Evolutionary conservation across 2,888 invertebrate species (phyloP), one percentile per base, ranked within the genome.

Genomic region (Elysia crispata): DNA sequence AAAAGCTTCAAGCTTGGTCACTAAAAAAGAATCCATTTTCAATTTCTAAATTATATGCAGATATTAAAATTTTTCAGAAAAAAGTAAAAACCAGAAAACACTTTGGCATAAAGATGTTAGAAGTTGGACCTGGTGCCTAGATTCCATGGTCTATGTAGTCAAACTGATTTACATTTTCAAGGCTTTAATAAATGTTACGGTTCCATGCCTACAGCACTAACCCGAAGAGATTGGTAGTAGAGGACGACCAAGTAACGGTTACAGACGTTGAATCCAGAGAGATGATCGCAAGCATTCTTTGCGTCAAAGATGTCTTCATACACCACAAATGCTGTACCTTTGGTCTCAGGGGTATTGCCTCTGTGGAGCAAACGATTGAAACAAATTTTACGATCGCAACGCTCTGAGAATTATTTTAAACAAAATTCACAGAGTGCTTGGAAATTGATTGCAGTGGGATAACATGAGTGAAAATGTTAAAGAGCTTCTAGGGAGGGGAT

Each of bases 231-330:
- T 85, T 99, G 98, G 92, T 99, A 99, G 92, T 99, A 99, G 11
- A 99, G 93, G 0, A 99, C 99, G n/a, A 99, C 99, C 54, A 99
- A 94, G 92, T 99, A 99, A 88, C 99, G 94, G 92, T 99, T 99
- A 92, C 99, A 99, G 49, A 99, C 99, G 92, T 99, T 99, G 92
- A 99, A 99, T 13, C 99, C 99, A 78, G 98, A 98, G 77, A 99
- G 93, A 93, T 99, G 99, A 92, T 99, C 99, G 93, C 99, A 99
- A 3, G 99, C 99, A 94, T 99, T 99, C 93, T 99, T 99, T 0
- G 99, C 99, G 94, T 99, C 99, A 94, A 99, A 99, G 89, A 99
- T 99, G 91, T 99, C 99, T 93, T 99, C 99, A 92, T 98, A 99
- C 0, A 99, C 98, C 72, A 99, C 98, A 94, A 99, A 99, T 25